These are phyloP conservation scores for Falco rusticolus DNA, from an alignment of 2,797 vertebrate genomes.

Conservation along the genomic window DNA sequence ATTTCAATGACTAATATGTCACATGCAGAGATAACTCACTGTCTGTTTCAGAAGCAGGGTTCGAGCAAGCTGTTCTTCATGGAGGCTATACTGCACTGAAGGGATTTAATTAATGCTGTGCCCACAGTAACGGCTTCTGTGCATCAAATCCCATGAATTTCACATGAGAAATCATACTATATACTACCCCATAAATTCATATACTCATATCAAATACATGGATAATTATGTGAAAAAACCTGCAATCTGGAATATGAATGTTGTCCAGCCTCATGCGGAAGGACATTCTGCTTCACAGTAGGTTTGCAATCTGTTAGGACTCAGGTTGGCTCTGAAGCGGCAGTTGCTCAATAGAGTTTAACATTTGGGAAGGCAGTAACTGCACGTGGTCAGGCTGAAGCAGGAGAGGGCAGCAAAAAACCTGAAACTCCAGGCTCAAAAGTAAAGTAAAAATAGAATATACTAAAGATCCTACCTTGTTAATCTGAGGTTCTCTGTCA, in stretches of 20 bases:
- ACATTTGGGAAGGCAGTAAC: constrained; percentile 40
- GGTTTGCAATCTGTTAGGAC: constrained; percentile 59
- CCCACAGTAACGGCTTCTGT: not conserved
- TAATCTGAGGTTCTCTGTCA: not conserved
- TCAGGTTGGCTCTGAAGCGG: constrained; percentile 34
- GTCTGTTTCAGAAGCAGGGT: not conserved
- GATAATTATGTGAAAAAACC: not conserved
- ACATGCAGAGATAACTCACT: not conserved
- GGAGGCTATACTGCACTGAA: not conserved
- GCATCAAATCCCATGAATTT: not conserved
- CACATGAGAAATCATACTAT: not conserved
- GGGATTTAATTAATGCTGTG: not conserved
- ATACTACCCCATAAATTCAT: not conserved
- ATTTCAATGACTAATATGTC: not conserved
- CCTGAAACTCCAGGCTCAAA: not conserved
- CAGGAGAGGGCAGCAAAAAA: not conserved
- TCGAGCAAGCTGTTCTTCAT: not conserved
- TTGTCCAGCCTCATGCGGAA: constrained; percentile 33
- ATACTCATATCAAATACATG: not conserved
- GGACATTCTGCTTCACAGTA: constrained; percentile 63
- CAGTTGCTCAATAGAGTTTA: constrained; percentile 36
- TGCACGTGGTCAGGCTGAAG: not conserved
- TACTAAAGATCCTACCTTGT: not conserved
- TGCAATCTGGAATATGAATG: constrained; percentile 9
- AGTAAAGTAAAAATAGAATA: not conserved